Percentiles rank a stretch among this genome's conserved stretches.
phyloP scores from a whole-genome alignment of 2,113 vertebrate species.

The Vidua macroura region DNA sequence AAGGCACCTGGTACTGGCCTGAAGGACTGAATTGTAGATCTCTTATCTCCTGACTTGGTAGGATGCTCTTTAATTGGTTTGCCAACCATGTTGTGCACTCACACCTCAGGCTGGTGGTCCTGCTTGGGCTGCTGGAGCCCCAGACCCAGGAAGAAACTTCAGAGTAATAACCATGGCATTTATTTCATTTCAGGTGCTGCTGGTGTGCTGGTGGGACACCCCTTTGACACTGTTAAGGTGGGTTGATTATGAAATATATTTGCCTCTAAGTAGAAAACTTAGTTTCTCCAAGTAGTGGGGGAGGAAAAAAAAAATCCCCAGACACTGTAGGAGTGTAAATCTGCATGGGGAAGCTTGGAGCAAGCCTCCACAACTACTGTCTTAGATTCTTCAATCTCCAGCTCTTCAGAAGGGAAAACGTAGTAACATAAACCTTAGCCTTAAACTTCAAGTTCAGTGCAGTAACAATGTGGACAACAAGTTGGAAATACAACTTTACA shows the following conservation, averaged over 20 bases:
- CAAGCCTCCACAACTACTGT: not conserved
- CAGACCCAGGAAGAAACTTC: not conserved
- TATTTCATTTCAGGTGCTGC: conserved; percentile 83
- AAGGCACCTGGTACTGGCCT: not conserved
- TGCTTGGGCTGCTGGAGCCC: not conserved
- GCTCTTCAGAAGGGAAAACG: not conserved
- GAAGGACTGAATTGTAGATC: not conserved
- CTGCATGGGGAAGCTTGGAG: not conserved
- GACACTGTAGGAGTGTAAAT: not conserved
- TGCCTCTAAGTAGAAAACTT: not conserved
- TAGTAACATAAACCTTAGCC: not conserved
- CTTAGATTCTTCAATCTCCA: not conserved
- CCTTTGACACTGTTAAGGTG: conserved; percentile 98
- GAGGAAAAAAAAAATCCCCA: not conserved
- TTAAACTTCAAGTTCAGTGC: not conserved
- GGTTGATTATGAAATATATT: conserved; percentile 45
- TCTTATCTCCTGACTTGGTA: not conserved
- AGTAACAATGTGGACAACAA: not conserved
- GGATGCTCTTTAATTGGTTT: not conserved
- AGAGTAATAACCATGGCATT: not conserved
- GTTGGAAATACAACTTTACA: not conserved
- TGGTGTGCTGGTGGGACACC: conserved; percentile 96
- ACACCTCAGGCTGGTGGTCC: not conserved
- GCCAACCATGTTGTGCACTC: rapidly evolving
- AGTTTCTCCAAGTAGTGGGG: not conserved